phyloP scores from a whole-genome alignment of 2,797 vertebrate genomes.

The Intellagama lesueurii region DNA sequence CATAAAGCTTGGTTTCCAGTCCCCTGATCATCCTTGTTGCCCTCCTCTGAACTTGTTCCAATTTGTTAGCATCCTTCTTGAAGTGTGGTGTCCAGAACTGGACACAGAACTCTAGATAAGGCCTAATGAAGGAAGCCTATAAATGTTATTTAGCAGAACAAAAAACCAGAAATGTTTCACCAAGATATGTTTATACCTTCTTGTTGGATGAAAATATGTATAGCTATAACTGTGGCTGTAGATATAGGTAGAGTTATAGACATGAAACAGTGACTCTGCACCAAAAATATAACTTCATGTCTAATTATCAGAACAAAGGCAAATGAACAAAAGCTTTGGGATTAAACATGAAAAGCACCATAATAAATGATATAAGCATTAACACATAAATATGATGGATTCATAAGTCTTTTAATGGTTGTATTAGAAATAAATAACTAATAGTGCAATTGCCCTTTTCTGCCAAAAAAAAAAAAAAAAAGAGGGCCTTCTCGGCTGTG shows the following conservation, averaged over 20 bases:
- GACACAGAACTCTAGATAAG: too few species aligned
- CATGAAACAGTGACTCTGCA: too few species aligned
- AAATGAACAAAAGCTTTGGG: not conserved
- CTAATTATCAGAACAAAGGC: not conserved
- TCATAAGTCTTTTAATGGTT: not conserved
- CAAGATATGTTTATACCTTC: not conserved
- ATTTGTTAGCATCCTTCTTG: too few species aligned
- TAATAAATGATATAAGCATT: slow-evolving; percentile 9
- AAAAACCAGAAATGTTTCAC: not conserved
- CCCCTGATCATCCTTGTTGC: too few species aligned
- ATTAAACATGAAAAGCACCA: not conserved
- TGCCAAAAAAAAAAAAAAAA: too few species aligned
- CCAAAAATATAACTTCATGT: not conserved
- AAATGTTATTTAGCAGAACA: not conserved
- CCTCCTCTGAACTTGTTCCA: too few species aligned
- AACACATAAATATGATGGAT: not conserved
- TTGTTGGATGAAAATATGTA: too few species aligned
- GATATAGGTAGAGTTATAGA: too few species aligned
- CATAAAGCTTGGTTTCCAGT: too few species aligned
- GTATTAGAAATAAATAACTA: not conserved
- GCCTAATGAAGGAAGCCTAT: not conserved
- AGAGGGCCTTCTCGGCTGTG: too few species aligned
- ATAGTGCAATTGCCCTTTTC: not conserved
- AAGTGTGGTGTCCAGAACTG: too few species aligned
- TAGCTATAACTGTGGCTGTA: too few species aligned